Percentiles rank a stretch among this genome's conserved stretches.
Conservation (phyloP, 2,888 invertebrate genomes). For the Lepeophtheirus nordmannii region DNA sequence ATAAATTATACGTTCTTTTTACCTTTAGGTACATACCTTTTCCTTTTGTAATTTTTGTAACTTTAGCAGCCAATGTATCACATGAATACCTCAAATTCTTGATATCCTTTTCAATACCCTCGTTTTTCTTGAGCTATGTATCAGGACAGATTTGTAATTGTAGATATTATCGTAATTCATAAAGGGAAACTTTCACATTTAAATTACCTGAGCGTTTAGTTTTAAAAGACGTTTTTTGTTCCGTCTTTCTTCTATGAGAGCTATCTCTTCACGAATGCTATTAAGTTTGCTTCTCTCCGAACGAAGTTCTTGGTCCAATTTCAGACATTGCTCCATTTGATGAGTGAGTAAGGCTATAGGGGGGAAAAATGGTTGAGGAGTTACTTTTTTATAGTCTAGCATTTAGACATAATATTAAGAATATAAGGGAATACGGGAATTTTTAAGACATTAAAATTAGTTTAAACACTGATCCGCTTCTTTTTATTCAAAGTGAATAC, state of each 20-base stretch:
- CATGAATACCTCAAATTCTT: background rate
- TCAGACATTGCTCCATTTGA: constrained; percentile 22
- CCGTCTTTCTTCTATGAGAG: background rate
- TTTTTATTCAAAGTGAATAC: too few species aligned
- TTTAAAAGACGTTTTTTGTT: background rate
- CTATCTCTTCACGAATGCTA: background rate
- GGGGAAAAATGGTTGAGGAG: background rate
- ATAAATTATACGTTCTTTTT: background rate
- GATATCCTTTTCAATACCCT: constrained; percentile 10
- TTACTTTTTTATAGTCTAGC: too few species aligned
- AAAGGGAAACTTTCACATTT: background rate
- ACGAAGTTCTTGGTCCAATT: constrained; percentile 8
- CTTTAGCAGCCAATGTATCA: constrained; percentile 12
- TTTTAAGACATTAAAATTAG: too few species aligned
- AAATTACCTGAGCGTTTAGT: background rate
- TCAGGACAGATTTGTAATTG: background rate
- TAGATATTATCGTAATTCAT: background rate
- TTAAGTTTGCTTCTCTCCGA: background rate
- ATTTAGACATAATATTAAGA: too few species aligned
- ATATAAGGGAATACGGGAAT: too few species aligned
- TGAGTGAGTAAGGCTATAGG: constrained; percentile 19
- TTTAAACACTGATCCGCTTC: too few species aligned
- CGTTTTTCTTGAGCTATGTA: background rate
- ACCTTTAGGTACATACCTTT: constrained; percentile 1
- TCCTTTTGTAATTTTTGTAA: constrained; percentile 18